A percentile compares a stretch with the other conserved stretches of the same genome.
Evolutionary conservation across 64 coral and sea anemone genomes (phyloP).

Genomic region (Actinia tenebrosa): DNA sequence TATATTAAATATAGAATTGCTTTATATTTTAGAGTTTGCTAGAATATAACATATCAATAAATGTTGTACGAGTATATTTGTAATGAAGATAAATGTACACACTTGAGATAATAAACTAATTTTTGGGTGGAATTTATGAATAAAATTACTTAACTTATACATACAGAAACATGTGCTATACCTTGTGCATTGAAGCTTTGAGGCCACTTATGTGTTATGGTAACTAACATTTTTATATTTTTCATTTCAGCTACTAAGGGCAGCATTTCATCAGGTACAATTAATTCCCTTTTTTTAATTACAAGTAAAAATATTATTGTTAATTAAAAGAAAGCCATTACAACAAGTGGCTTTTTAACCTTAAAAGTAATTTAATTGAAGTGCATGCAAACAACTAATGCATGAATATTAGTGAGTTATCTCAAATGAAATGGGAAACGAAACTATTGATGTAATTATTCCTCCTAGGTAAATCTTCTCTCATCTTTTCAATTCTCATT

Average conservation of each 20-base stretch:
- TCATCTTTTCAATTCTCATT: neutral
- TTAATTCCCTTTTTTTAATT: neutral
- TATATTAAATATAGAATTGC: neutral
- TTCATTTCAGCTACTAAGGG: neutral
- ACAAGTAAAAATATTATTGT: neutral
- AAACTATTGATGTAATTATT: neutral
- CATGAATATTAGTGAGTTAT: neutral
- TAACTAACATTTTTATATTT: neutral
- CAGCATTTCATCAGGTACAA: neutral
- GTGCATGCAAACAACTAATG: neutral
- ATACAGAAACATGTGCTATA: too few relatives aligned
- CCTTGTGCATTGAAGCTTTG: too few relatives aligned
- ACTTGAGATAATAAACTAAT: too few relatives aligned
- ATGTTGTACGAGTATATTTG: too few relatives aligned
- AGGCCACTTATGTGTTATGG: neutral
- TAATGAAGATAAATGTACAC: too few relatives aligned
- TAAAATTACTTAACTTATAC: too few relatives aligned
- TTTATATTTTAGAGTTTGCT: neutral
- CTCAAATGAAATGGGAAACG: neutral
- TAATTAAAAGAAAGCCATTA: neutral
- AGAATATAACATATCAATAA: too few relatives aligned
- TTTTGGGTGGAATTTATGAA: too few relatives aligned
- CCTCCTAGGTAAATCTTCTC: neutral
- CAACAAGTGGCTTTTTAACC: neutral
- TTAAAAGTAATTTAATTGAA: neutral